A percentile compares a stretch with the other conserved stretches of the same genome.
These are phyloP conservation scores for Callaeas wilsoni DNA, from an alignment of 2,113 vertebrate species.

Conservation along the genomic window DNA sequence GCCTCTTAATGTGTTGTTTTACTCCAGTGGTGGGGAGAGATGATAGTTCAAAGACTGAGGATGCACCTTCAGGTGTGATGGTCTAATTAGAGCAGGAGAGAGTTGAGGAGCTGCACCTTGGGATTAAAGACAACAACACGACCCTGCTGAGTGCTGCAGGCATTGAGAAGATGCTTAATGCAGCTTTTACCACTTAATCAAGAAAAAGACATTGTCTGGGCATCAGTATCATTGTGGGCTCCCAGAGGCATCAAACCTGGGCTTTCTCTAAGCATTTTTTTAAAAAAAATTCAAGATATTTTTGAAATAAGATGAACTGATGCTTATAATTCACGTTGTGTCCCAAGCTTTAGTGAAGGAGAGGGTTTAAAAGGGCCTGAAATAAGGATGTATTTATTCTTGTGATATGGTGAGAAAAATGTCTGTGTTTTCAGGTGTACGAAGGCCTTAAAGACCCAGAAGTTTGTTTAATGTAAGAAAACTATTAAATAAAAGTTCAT, in stretches of 20 bases:
- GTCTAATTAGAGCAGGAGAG: not conserved
- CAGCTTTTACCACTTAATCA: conserved; percentile 1
- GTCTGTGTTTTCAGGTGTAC: not conserved
- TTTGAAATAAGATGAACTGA: not conserved
- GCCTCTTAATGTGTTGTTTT: not conserved
- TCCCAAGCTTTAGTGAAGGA: not conserved
- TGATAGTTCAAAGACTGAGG: not conserved
- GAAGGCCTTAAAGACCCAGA: not conserved
- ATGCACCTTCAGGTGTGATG: not conserved
- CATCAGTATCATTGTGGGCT: not conserved
- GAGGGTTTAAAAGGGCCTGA: not conserved
- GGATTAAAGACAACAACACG: not conserved
- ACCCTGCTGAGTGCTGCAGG: not conserved
- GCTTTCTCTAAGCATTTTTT: not conserved
- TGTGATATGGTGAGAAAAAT: not conserved
- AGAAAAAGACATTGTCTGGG: not conserved
- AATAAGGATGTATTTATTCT: not conserved
- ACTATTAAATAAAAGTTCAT: not conserved
- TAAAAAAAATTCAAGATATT: not conserved
- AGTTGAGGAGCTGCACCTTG: not conserved
- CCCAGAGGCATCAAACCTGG: not conserved
- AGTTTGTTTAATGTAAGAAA: not conserved
- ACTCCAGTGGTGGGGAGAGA: not conserved
- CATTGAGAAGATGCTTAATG: not conserved
- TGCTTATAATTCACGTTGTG: not conserved